Base-by-base conservation (phyloP, 2,797 vertebrate genomes). In the Sebastes nivosus region DNA sequence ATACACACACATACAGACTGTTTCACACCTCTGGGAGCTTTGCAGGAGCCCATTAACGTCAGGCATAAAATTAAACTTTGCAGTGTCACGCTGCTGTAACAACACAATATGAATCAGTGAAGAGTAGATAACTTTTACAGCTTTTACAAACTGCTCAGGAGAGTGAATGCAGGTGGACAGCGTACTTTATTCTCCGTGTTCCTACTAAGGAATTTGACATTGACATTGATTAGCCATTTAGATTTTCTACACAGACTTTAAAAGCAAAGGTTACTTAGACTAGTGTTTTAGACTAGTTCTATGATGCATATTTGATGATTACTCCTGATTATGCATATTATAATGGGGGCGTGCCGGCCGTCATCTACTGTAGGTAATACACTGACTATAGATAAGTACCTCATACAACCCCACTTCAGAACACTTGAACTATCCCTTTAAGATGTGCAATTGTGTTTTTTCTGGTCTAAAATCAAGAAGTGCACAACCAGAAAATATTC, bases 1-100 rank as follows among this genome's bases (percentile, higher is more conserved):
- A 68, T 30, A 29, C 50, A 36, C 70, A 60, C 59, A 77, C 65
- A 68, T 9, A 57, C 74, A 52, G 7, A 67, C 63, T 57, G 73
- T 82, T 83, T 89, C 77, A 73, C 79, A 87, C 67, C 64, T 58
- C 57, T 59, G 22, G 50, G 38, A 75, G 25, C 29, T 85, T 36
- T 81, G 77, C 75, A 63, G 65, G 29, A 72, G 46, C 34, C 50
- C 42, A 71, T 79, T 80, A 82, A 63, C 55, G 0, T 86, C 70
- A 50, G 34, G 6, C 87, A 72, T 79, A 52, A 72, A 79, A 78
- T 75, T 30, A 2, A 81, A 46, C n/a, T 80, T 63, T 86, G 74
- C 34, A 77, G 46, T 77, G 61, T 81, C 25, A 57, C 10, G 3
- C 72, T 25, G 25, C 50, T 63, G 50, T 79, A 75, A 67, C 25